phyloP scores from a whole-genome alignment of 2,113 vertebrate genomes.

The Smithornis capensis region DNA sequence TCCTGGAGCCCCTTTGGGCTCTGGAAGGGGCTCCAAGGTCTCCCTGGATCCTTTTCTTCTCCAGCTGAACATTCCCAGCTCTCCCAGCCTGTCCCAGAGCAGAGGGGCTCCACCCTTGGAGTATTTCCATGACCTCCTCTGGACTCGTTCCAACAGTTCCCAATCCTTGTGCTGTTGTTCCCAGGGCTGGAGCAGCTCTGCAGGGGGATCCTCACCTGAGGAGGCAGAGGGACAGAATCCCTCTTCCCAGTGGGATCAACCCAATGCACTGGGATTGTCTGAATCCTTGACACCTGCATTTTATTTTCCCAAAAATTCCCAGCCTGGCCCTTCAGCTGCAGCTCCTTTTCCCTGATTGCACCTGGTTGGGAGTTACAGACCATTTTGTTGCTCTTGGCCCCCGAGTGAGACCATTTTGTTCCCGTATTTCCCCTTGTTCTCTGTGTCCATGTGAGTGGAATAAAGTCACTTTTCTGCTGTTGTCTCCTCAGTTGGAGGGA shows the following conservation, averaged over 20 bases:
- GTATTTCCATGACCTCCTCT: no score
- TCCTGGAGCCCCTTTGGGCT: no score
- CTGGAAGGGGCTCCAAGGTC: no score
- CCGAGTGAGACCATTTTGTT: not conserved
- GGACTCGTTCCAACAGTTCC: no score
- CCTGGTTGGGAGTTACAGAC: not conserved
- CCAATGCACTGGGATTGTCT: not conserved
- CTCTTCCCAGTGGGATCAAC: not conserved
- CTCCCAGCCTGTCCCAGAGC: no score
- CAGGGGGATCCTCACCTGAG: no score
- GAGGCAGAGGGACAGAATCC: no score
- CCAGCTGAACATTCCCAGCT: no score
- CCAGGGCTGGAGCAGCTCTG: no score
- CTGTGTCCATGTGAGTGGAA: slow-evolving; percentile 22
- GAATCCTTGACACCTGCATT: not conserved
- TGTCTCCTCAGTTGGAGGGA: slow-evolving; percentile 26
- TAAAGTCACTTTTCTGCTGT: slow-evolving; percentile 13
- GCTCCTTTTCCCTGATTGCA: not conserved
- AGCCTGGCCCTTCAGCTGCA: not conserved
- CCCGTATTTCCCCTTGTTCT: not conserved
- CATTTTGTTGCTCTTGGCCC: not conserved
- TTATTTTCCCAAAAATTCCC: not conserved
- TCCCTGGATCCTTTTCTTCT: no score
- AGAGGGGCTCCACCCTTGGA: no score
- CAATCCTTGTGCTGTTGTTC: no score